Evolutionary conservation across 2,113 vertebrate genomes (phyloP), one percentile per base, ranked within the genome.

Genomic region (Echinops telfairi): DNA sequence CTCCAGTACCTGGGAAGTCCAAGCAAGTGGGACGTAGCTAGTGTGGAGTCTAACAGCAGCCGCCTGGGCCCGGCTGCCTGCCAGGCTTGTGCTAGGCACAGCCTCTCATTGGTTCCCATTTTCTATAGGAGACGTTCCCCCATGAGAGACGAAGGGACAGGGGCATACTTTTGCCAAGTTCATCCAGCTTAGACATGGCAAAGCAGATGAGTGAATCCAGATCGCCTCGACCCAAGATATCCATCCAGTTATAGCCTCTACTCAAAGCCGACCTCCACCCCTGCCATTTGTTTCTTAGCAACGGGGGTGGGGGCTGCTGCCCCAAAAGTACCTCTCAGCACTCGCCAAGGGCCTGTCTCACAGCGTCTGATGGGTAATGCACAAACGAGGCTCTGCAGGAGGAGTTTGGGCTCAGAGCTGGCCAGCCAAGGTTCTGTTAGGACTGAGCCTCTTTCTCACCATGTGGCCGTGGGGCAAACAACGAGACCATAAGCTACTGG

Each of bases 351-450:
- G 33, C 20, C 16, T 15, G 40, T 53, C 66, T 73, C 3, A 0
- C 12, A 43, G 71, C 0, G 0, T 75, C 47, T 29, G 31, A 8
- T 3, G 3, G 33, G 64, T 0, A 9, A 75, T 0, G 1, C 4
- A 57, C 31, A 27, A 60, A 53, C 0, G 12, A 38, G 71, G 27
- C 36, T 33, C 73, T 20, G 1, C 1, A 10, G 75, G 31, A 53
- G 75, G 15, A 38, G 38, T 25, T 73, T 40, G 27, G 36, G 58
- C 17, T 75, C 23, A 36, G 76, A 86, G 71, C 58, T 31, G 31
- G 43, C 2, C 75, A 15, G 76, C n/a, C 68, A 17, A 3, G 4
- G 38, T 20, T 36, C 81, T 36, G 4, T 29, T 36, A 38, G 29
- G 16, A 20, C 27, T 0, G 12, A 1, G 25, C 27, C 9, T 19